Evolutionary conservation across 2,888 invertebrate species (phyloP).

Genomic region (Barypeithes pellucidus): DNA sequence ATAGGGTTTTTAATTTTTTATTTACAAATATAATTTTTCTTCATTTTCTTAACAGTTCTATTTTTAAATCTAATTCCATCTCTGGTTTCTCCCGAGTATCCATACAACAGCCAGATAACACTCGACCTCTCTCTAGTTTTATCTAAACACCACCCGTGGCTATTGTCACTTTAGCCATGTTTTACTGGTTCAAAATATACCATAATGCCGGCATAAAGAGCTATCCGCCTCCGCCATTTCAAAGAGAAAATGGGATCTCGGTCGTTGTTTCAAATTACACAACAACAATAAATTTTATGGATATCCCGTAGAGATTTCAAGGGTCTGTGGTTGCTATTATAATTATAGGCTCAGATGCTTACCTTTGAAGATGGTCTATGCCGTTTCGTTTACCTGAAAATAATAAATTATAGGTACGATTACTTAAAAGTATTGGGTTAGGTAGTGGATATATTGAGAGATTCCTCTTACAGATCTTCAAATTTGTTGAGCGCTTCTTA

Average conservation of each 20-base stretch:
- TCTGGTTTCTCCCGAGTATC: constrained; percentile 19
- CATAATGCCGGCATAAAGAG: constrained; percentile 45
- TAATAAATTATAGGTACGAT: constrained; percentile 13
- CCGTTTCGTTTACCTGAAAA: constrained; percentile 42
- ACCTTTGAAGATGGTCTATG: constrained; percentile 38
- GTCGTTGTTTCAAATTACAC: constrained; percentile 47
- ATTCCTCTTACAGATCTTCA: not conserved
- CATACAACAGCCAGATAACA: constrained; percentile 34
- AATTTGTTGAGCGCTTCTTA: too few relatives aligned
- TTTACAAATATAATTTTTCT: too few relatives aligned
- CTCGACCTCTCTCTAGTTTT: constrained; percentile 36
- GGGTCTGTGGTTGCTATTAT: constrained; percentile 42
- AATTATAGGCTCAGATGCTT: constrained; percentile 37
- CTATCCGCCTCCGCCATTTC: constrained; percentile 46
- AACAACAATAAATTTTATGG: constrained; percentile 49
- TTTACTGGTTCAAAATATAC: constrained; percentile 52
- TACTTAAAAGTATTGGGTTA: not conserved
- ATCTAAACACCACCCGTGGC: constrained; percentile 48
- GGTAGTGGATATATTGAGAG: not conserved
- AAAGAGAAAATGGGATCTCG: constrained; percentile 39
- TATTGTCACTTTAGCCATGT: constrained; percentile 53
- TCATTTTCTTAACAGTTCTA: not conserved
- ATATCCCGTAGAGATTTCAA: constrained; percentile 28
- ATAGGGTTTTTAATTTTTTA: too few relatives aligned
- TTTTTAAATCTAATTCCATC: not conserved